Evolutionary conservation across 2,797 vertebrate species (phyloP).

Genomic region (Mormyrops boulengeri): DNA sequence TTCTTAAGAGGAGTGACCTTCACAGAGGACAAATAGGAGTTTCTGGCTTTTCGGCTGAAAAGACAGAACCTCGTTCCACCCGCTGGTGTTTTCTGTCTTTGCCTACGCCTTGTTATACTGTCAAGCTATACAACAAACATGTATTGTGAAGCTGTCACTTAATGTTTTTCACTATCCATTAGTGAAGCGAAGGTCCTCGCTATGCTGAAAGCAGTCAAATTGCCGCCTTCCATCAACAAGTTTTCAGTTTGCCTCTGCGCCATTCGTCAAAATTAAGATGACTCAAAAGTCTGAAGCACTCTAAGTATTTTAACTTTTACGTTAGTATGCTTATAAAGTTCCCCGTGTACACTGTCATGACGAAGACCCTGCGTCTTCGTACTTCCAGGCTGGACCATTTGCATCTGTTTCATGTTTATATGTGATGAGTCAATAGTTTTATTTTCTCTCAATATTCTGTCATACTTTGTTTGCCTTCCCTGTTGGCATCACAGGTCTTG

Average conservation of each 20-base stretch:
- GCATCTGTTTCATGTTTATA: neutral
- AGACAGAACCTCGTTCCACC: neutral
- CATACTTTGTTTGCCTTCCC: neutral
- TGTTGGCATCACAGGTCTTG: neutral
- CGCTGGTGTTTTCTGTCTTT: neutral
- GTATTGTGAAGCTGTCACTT: conserved; percentile 21
- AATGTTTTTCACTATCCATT: conserved; percentile 25
- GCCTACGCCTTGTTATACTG: neutral
- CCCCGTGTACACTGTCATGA: neutral
- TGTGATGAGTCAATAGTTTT: neutral
- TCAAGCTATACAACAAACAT: conserved; percentile 19
- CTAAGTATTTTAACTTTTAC: neutral
- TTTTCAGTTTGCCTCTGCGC: neutral
- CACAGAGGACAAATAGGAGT: neutral
- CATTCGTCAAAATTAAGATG: conserved; percentile 22
- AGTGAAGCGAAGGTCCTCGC: conserved; percentile 10
- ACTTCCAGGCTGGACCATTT: neutral
- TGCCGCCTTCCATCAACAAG: conserved; percentile 11
- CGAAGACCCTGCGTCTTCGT: neutral
- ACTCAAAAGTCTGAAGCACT: conserved; percentile 1
- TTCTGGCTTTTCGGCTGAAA: neutral
- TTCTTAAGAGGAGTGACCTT: neutral
- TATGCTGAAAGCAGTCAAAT: conserved; percentile 17
- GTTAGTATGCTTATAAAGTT: neutral
- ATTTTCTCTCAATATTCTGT: neutral